Percentiles rank a stretch among this genome's conserved stretches.
These are phyloP conservation scores for Scomber scombrus DNA, from an alignment of 2,113 vertebrate genomes.

Conservation along the genomic window DNA sequence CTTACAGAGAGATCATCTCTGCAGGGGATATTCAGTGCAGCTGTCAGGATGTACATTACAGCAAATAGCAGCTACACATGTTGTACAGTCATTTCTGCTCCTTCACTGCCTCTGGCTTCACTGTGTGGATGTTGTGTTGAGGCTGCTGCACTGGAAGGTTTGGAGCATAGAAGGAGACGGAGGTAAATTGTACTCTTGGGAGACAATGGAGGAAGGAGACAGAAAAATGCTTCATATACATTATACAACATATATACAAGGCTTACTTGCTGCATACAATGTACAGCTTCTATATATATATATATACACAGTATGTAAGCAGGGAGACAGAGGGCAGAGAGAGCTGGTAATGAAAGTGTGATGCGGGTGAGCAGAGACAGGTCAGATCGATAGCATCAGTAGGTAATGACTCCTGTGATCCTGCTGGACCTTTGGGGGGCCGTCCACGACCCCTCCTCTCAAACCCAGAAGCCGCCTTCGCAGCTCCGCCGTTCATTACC, in stretches of 20 bases:
- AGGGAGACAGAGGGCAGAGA: not conserved
- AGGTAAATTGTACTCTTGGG: conserved; percentile 1
- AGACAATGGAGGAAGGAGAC: not conserved
- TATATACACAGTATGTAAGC: not conserved
- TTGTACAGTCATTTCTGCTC: not conserved
- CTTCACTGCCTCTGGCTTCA: not conserved
- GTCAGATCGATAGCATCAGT: conserved; percentile 44
- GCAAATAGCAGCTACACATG: conserved; percentile 5
- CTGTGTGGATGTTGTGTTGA: not conserved
- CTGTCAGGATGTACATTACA: not conserved
- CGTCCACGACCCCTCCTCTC: conserved; percentile 19
- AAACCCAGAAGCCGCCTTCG: not conserved
- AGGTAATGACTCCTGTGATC: conserved; percentile 58
- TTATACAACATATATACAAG: not conserved
- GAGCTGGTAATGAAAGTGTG: conserved; percentile 16
- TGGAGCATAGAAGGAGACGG: not conserved
- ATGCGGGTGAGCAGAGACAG: conserved; percentile 27
- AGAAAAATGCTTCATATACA: not conserved
- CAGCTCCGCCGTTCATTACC: conserved; percentile 26
- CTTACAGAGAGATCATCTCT: not conserved
- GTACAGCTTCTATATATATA: too few relatives aligned
- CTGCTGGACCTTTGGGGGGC: conserved; percentile 32
- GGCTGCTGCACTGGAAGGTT: not conserved
- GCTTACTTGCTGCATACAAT: too few relatives aligned
- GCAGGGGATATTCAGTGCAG: too few relatives aligned